Conservation (phyloP, 1,140 invertebrate genomes). For the Linepithema humile region DNA sequence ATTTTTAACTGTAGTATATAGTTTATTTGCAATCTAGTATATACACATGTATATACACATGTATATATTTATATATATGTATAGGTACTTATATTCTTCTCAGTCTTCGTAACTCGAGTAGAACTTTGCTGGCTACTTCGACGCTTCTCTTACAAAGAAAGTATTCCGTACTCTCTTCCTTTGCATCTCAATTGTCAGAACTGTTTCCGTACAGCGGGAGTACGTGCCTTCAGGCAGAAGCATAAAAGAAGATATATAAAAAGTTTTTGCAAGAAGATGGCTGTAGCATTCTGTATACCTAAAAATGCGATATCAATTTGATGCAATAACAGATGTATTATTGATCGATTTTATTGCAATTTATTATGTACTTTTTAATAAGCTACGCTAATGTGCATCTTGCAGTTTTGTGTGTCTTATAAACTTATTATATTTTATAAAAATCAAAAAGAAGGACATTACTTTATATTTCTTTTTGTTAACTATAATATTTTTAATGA, state of each 20-base stretch:
- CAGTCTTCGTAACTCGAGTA: conserved; percentile 30
- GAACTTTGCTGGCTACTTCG: conserved; percentile 37
- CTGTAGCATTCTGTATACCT: background rate
- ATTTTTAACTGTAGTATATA: too few relatives aligned
- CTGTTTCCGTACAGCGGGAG: background rate
- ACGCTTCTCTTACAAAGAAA: conserved; percentile 28
- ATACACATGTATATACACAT: too few relatives aligned
- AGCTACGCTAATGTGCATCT: background rate
- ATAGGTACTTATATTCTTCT: too few relatives aligned
- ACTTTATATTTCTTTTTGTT: background rate
- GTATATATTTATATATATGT: too few relatives aligned
- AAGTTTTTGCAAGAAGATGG: conserved; percentile 11
- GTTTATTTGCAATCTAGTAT: conserved; percentile 5
- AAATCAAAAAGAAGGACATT: background rate
- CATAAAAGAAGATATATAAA: conserved; percentile 14
- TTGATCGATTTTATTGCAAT: background rate
- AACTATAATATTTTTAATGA: background rate
- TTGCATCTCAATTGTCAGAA: conserved; percentile 57
- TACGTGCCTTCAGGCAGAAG: conserved; percentile 22
- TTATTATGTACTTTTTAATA: background rate
- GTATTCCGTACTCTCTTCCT: conserved; percentile 19
- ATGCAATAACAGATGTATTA: conserved; percentile 1
- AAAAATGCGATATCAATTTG: background rate
- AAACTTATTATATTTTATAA: background rate
- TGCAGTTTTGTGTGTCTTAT: background rate